These are phyloP conservation scores for Unio pictorum DNA, from an alignment of 2,888 invertebrate genomes.

Conservation along the genomic window DNA sequence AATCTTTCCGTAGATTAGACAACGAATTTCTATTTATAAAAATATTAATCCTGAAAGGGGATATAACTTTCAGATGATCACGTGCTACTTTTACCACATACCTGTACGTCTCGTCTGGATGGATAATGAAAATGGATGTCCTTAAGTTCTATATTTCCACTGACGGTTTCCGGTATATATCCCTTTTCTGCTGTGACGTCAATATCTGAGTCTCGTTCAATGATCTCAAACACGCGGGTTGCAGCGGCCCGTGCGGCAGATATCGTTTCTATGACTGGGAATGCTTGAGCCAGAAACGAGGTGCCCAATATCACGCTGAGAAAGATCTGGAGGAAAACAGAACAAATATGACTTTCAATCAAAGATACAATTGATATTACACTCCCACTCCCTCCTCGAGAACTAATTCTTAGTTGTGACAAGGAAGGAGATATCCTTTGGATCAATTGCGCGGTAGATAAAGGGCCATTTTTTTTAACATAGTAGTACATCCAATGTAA, in stretches of 20 bases:
- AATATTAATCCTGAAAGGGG: too few relatives aligned
- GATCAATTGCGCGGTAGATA: too few relatives aligned
- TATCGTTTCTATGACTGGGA: conserved; percentile 87
- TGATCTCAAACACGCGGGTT: conserved; percentile 73
- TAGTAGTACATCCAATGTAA: too few relatives aligned
- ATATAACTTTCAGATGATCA: too few relatives aligned
- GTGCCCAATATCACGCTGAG: conserved; percentile 72
- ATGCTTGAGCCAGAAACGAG: conserved; percentile 80
- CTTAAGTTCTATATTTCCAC: conserved; percentile 71
- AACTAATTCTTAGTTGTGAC: too few relatives aligned
- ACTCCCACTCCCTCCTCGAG: too few relatives aligned
- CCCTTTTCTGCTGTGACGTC: conserved; percentile 72
- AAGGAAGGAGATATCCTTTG: too few relatives aligned
- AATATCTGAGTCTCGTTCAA: conserved; percentile 73
- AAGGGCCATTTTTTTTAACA: too few relatives aligned
- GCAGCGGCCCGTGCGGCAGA: conserved; percentile 86
- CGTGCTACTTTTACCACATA: conserved; percentile 10
- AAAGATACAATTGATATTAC: too few relatives aligned
- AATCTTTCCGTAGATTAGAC: too few relatives aligned
- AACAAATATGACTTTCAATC: too few relatives aligned
- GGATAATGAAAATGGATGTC: conserved; percentile 64
- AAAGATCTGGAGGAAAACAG: conserved; percentile 58
- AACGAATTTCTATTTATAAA: too few relatives aligned
- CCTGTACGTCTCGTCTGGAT: conserved; percentile 50
- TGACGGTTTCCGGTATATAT: conserved; percentile 63